These are phyloP conservation scores for Drosophila koepferae DNA, from an alignment of 2,888 invertebrate species.

Conservation along the genomic window DNA sequence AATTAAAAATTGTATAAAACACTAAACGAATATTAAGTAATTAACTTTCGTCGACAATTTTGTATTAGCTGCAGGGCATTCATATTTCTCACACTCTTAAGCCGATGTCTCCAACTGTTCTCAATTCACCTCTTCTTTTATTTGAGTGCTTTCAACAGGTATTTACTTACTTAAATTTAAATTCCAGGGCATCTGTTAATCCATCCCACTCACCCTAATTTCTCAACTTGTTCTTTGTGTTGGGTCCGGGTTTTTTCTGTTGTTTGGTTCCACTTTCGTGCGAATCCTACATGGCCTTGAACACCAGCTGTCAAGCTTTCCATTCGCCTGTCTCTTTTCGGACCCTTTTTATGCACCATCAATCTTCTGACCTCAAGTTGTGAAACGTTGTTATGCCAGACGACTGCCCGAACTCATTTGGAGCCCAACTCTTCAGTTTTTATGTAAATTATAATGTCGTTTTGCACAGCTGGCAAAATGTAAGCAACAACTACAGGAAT, in stretches of 20 bases:
- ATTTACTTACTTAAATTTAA: not conserved
- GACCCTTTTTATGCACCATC: slow-evolving; percentile 51
- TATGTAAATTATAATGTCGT: slow-evolving; percentile 52
- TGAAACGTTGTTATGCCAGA: slow-evolving; percentile 35
- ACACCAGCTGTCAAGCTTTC: slow-evolving; percentile 34
- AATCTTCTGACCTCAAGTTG: slow-evolving; percentile 60
- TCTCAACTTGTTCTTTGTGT: slow-evolving; percentile 1
- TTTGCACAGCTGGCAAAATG: slow-evolving; percentile 19
- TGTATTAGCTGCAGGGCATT: not conserved
- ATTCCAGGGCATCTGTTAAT: not conserved
- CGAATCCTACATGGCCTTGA: slow-evolving; percentile 46
- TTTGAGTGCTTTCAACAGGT: not conserved
- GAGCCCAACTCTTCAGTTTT: slow-evolving; percentile 55
- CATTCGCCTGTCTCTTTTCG: slow-evolving; percentile 26
- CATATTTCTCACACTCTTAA: no score
- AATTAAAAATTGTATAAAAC: no score
- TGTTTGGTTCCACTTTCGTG: slow-evolving; percentile 21
- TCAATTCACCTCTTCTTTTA: not conserved
- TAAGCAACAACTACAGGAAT: not conserved
- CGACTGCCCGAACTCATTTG: slow-evolving; percentile 13
- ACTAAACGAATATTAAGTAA: no score
- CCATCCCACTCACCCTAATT: not conserved
- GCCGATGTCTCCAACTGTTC: not conserved
- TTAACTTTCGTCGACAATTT: no score
- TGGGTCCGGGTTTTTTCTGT: not conserved